Conservation (phyloP, 2,113 vertebrate genomes). For the Phalacrocorax brasilianus region DNA sequence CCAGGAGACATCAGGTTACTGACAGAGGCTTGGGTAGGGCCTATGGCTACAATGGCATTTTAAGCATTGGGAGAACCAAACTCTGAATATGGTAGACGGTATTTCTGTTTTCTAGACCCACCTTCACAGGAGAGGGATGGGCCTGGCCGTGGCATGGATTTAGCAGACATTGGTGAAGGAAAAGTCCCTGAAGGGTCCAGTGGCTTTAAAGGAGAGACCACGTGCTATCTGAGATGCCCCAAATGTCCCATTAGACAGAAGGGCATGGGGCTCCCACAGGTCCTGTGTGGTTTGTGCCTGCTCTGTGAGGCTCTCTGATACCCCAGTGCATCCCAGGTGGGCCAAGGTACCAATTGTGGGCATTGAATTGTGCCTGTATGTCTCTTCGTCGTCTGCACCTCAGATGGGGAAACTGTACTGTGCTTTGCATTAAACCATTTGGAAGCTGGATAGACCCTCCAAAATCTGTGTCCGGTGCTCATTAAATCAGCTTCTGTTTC, state of each 20-base stretch:
- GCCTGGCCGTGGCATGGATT: not conserved
- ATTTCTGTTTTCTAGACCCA: not conserved
- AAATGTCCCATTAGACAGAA: not conserved
- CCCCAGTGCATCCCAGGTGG: not conserved
- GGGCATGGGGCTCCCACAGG: accelerated
- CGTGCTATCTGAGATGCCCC: not conserved
- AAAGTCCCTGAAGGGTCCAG: not conserved
- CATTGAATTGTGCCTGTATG: not conserved
- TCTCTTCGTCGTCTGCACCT: not conserved
- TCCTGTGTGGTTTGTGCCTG: not conserved
- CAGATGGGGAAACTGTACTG: not conserved
- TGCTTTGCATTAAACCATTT: not conserved
- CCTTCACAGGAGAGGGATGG: not conserved
- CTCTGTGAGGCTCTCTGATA: not conserved
- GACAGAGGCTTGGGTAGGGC: not conserved
- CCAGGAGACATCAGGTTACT: not conserved
- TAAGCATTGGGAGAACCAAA: not conserved
- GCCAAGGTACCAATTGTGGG: not conserved
- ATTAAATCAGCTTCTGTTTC: not conserved
- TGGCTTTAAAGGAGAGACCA: not conserved
- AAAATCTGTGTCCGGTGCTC: not conserved
- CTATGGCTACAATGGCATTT: not conserved
- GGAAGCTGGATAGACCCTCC: not conserved
- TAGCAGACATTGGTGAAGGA: not conserved
- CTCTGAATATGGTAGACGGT: not conserved